Conservation (phyloP, 2,113 vertebrate species). For the Pelodiscus sinensis region DNA sequence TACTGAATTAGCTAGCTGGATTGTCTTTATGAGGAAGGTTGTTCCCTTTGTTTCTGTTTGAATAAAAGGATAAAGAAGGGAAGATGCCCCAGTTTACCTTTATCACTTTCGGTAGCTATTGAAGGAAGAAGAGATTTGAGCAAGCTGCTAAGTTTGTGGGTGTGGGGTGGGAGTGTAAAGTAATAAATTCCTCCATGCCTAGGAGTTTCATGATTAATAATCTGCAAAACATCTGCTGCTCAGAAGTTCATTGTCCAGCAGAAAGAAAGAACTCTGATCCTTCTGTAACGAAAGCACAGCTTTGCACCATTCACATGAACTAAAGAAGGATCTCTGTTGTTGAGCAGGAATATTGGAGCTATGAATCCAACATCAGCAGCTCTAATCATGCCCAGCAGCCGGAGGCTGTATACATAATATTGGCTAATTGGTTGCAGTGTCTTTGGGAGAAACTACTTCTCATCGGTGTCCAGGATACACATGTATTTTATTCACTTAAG, state of each 20-base stretch:
- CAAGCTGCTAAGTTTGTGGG: neutral
- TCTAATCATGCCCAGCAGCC: neutral
- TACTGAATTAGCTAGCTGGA: neutral
- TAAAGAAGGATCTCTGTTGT: neutral
- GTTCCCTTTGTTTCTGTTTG: neutral
- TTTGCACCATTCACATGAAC: neutral
- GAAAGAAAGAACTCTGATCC: neutral
- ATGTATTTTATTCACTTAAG: too few relatives aligned
- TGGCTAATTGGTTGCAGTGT: neutral
- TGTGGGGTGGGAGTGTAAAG: neutral
- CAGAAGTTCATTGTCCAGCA: neutral
- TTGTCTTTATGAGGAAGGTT: neutral
- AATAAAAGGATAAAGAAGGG: neutral
- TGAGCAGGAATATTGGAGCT: neutral
- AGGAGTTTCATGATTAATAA: neutral
- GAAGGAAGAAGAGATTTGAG: neutral
- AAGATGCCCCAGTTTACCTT: neutral
- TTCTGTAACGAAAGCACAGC: neutral
- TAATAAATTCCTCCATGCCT: neutral
- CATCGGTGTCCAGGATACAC: neutral
- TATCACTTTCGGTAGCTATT: neutral
- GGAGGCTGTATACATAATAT: neutral
- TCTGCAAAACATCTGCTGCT: neutral
- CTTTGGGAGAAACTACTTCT: neutral
- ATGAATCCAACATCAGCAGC: neutral